Conservation (phyloP, 2,888 invertebrate genomes). For the Heliconius cydno region DNA sequence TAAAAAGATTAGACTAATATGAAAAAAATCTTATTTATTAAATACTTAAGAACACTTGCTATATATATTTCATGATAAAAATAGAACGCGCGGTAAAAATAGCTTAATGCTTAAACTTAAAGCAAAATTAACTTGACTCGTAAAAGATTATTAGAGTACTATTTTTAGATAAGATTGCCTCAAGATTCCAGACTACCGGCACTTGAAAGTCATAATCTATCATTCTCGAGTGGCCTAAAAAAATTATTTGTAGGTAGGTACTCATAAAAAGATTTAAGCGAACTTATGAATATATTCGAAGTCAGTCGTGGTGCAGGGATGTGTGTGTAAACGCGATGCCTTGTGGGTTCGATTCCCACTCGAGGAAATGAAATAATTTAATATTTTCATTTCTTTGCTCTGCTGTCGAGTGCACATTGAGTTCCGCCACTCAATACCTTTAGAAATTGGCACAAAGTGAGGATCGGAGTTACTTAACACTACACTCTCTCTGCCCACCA, state of each 20-base stretch:
- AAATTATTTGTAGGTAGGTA: constrained; percentile 50
- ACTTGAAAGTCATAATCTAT: constrained; percentile 70
- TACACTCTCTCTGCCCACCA: no score
- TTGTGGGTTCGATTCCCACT: no score
- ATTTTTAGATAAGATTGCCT: constrained; percentile 42
- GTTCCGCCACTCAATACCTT: no score
- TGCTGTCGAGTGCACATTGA: no score
- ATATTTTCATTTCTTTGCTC: no score
- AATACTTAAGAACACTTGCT: neutral
- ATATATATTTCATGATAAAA: neutral
- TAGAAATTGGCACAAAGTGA: no score
- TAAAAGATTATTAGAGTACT: constrained; percentile 42
- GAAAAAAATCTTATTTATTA: neutral
- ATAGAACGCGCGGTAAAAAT: neutral
- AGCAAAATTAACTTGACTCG: constrained; percentile 18
- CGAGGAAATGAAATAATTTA: no score
- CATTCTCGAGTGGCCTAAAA: constrained; percentile 64
- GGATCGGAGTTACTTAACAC: no score
- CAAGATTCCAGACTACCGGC: constrained; percentile 50
- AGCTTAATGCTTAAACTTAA: constrained; percentile 34
- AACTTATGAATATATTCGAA: constrained; percentile 58
- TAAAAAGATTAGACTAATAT: no score
- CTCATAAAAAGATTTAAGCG: constrained; percentile 54
- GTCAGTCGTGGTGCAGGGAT: no score
- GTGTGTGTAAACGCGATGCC: no score